Evolutionary conservation across 1,140 invertebrate genomes (phyloP).

Genomic region (Watersipora subatra): DNA sequence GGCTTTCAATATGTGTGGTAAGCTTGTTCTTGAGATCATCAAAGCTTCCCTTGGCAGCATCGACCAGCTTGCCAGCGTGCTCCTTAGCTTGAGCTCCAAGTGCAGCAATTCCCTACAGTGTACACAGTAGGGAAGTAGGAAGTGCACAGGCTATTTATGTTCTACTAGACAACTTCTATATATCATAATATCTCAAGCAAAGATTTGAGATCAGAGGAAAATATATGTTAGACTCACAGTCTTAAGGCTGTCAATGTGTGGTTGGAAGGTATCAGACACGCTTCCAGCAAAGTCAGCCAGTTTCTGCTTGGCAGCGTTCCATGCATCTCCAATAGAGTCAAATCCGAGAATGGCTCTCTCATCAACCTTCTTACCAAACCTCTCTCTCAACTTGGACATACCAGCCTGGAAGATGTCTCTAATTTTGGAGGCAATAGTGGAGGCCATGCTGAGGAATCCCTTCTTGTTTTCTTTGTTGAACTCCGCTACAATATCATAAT

Average conservation of each 20-base stretch:
- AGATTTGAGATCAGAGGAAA: no score
- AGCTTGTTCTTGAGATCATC: no score
- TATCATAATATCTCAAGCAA: no score
- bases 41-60: no score
- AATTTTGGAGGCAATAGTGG: neutral
- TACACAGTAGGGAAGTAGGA: no score
- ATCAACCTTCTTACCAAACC: neutral
- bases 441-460: neutral
- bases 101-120: no score
- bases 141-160: no score
- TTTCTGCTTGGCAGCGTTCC: neutral
- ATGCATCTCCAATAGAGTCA: neutral
- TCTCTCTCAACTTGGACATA: neutral
- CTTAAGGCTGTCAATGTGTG: neutral
- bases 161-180: no score
- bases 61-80: no score
- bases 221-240: no score
- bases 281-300: neutral
- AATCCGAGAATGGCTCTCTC: neutral
- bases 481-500: neutral
- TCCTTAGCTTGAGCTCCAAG: no score
- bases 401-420: neutral
- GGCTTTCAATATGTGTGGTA: no score
- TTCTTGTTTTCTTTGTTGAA: neutral
- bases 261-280: neutral